Evolutionary conservation across 2,888 invertebrate genomes (phyloP), one percentile per base, ranked within the genome.

Genomic region (Odontocolon sp.): DNA sequence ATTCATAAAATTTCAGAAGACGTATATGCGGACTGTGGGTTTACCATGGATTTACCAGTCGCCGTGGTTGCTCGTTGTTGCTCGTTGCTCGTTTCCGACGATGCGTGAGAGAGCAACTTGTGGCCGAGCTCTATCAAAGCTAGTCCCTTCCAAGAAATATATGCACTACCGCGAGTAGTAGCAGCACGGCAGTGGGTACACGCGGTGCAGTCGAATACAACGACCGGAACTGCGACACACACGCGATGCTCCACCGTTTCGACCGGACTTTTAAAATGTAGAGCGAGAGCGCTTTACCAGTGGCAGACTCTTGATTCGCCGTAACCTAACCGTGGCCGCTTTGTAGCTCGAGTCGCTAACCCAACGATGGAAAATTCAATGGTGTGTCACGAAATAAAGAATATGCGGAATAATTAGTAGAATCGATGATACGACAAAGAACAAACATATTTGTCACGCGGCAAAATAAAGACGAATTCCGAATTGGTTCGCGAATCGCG

Each of bases 121-220:
- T 68, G 68, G 68, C 47, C 68, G 21, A 36, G 57, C 57, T 68
- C 68, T 57, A 57, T 68, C 50, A 57, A 68, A 57, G 68, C 68
- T 23, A 23, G 28, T 16, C 42, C 68, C 33, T 33, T 8, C 42
- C 21, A 4, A 23, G 26, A 36, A 68, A 47, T 47, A 33, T 26
- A 23, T 26, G 8, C 4, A 9, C n/a, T 36, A 28, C 28, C 23
- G 52, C 8, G 52, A 16, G 16, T 33, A 47, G 3, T 42, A 9
- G 45, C 11, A 21, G 47, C 47, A 31, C 63, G 45, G 28, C 2
- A 18, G 11, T 21, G 21, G 23, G 33, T n/a, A 11, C 14, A 4
- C 33, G 16, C 2, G 11, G 63, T 31, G 28, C 31, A 45, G 23
- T 63, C 45, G 23, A 16, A 18, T 23, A 18, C 33, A 11, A 54